These are phyloP conservation scores for Chamaea fasciata DNA, from an alignment of 2,113 vertebrate genomes.

Conservation along the genomic window DNA sequence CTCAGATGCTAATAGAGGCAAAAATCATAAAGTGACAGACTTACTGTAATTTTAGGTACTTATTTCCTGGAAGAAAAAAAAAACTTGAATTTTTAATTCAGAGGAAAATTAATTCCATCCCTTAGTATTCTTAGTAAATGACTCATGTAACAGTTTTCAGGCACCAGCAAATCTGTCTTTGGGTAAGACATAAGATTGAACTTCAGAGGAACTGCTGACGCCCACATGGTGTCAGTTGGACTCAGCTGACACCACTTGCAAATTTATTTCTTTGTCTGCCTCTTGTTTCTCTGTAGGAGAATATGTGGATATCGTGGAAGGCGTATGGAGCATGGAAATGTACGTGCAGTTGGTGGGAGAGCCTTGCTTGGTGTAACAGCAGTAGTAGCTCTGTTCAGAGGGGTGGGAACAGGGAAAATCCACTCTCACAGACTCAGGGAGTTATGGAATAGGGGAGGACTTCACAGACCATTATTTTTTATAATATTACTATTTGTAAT, in stretches of 20 bases:
- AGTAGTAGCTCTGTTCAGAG: neutral
- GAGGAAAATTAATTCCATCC: neutral
- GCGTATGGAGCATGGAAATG: neutral
- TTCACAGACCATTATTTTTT: neutral
- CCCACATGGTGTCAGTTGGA: neutral
- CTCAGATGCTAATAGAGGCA: neutral
- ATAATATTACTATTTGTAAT: neutral
- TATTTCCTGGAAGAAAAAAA: neutral
- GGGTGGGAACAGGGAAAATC: neutral
- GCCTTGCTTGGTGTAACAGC: neutral
- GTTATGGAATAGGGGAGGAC: neutral
- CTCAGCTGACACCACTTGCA: neutral
- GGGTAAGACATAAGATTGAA: neutral
- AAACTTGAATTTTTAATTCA: neutral
- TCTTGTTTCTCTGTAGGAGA: neutral
- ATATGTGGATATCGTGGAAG: neutral
- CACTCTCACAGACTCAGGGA: neutral
- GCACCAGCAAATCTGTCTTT: neutral
- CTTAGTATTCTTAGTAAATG: constrained; percentile 5
- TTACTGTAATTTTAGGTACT: neutral
- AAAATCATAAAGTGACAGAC: neutral
- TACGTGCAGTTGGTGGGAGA: neutral
- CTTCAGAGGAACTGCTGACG: neutral
- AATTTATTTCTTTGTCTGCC: neutral
- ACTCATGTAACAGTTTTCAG: constrained; percentile 8